Base-by-base conservation (phyloP, 2,888 invertebrate genomes). In the Lepas anatifera region DNA sequence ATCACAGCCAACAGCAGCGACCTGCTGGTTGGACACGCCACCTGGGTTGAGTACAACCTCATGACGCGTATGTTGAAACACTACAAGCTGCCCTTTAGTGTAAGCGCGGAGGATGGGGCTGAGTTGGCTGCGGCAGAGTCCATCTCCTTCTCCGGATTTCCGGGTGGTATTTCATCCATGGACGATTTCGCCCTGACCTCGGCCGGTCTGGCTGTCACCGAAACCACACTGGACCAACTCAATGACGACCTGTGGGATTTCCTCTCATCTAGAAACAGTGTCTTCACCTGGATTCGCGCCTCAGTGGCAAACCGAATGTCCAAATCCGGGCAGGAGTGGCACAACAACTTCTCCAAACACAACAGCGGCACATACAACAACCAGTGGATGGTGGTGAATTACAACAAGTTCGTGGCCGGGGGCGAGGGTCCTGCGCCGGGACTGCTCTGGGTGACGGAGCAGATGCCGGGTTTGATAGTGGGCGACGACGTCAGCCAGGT, bases 11-110 rank as follows among this genome's bases (percentile, higher is more conserved):
- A 83, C 72, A 79, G 81, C 73, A 75, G 78, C 84, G 79, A 83
- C 75, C 77, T 93, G 39, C 88, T 85, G 72, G 83, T 90, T 29
- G 87, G 89, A 0, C 93, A 94, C 77, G 90, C 89, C 76, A 87
- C 89, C 3, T 92, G 89, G 78, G 88, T 86, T 76, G 87, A 88
- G 73, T 93, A 89, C 77, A 83, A 85, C 29, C 85, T 87, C 73
- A 94, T 94, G 94, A 82, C 92, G 71, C 84, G 92, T 70, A 85
- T 93, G 50, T 81, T 91, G 76, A 94, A 94, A 79, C 85, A 87
- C 70, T 94, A 94, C 81, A 88, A 88, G 76, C 86, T 95, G 70
- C 85, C 86, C 73, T 92, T 87, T 78, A 89, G 87, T 74, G 79
- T 82, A 68, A 84, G 85, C 16, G 81, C 84, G 3, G 70, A 71